phyloP scores from a whole-genome alignment of 2,888 invertebrate genomes.

The Galerucella nymphaeae region DNA sequence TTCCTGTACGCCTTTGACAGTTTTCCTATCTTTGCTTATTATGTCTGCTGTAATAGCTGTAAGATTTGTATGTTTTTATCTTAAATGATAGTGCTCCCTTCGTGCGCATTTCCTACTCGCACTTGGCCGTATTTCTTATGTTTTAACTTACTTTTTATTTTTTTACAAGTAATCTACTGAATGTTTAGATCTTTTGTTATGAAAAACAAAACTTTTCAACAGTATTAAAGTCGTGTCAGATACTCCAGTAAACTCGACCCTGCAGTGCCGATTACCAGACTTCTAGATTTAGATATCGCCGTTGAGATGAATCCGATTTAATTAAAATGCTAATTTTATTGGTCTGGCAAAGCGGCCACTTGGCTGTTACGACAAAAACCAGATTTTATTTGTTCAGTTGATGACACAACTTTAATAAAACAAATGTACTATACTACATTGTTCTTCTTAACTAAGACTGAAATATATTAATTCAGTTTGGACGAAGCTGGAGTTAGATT shows the following conservation, averaged over 20 bases:
- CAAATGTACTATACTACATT: constrained; percentile 25
- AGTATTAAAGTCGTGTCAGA: constrained; percentile 3
- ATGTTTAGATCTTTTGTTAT: background rate
- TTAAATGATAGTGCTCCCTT: too few relatives aligned
- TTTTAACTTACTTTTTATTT: too few relatives aligned
- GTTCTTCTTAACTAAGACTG: background rate
- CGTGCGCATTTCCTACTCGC: too few relatives aligned
- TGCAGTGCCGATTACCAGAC: constrained; percentile 41
- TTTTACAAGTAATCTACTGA: background rate
- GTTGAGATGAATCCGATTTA: constrained; percentile 49
- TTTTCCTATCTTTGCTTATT: too few relatives aligned
- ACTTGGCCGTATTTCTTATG: too few relatives aligned
- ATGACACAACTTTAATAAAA: constrained; percentile 39
- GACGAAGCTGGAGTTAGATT: background rate
- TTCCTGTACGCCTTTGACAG: too few relatives aligned
- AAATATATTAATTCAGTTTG: constrained; percentile 9
- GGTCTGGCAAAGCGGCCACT: constrained; percentile 48
- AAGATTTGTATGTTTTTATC: too few relatives aligned
- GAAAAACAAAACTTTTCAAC: constrained; percentile 2
- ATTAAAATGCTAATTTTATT: constrained; percentile 56
- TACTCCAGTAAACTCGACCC: constrained; percentile 16
- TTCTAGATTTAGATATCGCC: constrained; percentile 48
- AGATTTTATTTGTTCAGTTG: constrained; percentile 45
- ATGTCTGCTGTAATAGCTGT: too few relatives aligned
- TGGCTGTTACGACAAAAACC: constrained; percentile 45